phyloP scores from a whole-genome alignment of 2,113 vertebrate species.

The Vulpes lagopus region DNA sequence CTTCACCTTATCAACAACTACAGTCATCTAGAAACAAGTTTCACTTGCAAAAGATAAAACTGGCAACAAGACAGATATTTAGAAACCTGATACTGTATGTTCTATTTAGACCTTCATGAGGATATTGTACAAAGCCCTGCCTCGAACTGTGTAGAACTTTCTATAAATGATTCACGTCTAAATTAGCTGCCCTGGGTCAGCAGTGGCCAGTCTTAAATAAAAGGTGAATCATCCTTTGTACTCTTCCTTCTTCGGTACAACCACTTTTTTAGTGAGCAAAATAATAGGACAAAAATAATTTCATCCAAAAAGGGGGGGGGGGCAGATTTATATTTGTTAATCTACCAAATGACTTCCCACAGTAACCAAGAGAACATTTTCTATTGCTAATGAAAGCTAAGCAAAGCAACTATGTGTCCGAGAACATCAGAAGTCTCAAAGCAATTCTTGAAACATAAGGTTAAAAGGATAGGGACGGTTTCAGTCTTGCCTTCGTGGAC shows the following conservation, averaged over 20 bases:
- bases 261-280: conserved; percentile 70
- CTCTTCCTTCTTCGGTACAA: conserved; percentile 65
- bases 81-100: conserved; percentile 86
- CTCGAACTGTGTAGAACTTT: conserved; percentile 85
- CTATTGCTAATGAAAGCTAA: conserved; percentile 18
- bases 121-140: conserved; percentile 84
- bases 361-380: conserved; percentile 44
- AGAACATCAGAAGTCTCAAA: not conserved
- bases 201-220: conserved; percentile 86
- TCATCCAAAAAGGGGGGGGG: not conserved
- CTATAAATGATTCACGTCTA: conserved; percentile 87
- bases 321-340: conserved; percentile 53
- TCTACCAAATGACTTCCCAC: conserved; percentile 50
- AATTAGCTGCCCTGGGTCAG: conserved; percentile 78
- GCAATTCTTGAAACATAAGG: not conserved
- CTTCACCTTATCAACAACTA: conserved; percentile 81
- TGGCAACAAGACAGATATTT: conserved; percentile 87
- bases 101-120: conserved; percentile 89
- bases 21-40: conserved; percentile 84
- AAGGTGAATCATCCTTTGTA: conserved; percentile 84
- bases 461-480: not conserved
- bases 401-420: not conserved
- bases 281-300: conserved; percentile 81
- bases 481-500: conserved; percentile 24
- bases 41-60: conserved; percentile 85